Percentiles rank a stretch among this genome's conserved stretches.
Evolutionary conservation across 92 coral and sea anemone species (phyloP).

Genomic region (Meandrina meandrites): DNA sequence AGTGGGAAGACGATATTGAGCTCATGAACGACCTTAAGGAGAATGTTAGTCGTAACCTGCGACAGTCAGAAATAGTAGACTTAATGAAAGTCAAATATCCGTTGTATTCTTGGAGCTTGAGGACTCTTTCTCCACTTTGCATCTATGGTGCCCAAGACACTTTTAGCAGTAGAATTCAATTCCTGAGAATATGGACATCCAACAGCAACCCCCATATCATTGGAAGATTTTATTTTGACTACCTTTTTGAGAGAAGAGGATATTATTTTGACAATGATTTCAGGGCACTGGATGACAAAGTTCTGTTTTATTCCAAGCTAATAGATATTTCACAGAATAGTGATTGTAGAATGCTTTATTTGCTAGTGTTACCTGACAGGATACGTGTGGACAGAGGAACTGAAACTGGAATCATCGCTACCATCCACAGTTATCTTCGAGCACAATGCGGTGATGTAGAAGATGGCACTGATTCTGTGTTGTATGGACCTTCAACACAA

Average conservation of each 20-base stretch:
- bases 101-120: too few relatives aligned
- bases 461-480: slow-evolving; percentile 55
- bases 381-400: slow-evolving; percentile 55
- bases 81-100: too few relatives aligned
- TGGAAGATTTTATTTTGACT: slow-evolving; percentile 72
- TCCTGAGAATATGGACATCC: slow-evolving; percentile 70
- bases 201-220: slow-evolving; percentile 64
- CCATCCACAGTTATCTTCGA: slow-evolving; percentile 65
- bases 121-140: slow-evolving; percentile 34
- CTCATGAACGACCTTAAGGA: too few relatives aligned
- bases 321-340: background rate
- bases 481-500: too few relatives aligned
- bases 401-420: slow-evolving; percentile 67
- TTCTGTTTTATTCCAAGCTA: background rate
- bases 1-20: too few relatives aligned
- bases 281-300: background rate
- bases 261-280: background rate
- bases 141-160: slow-evolving; percentile 71
- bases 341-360: slow-evolving; percentile 14
- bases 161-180: slow-evolving; percentile 59
- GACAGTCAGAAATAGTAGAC: too few relatives aligned
- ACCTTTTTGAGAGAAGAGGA: slow-evolving; percentile 52
- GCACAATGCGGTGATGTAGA: slow-evolving; percentile 50
- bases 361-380: slow-evolving; percentile 55
- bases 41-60: too few relatives aligned